Evolutionary conservation across 2,113 vertebrate species (phyloP).

Genomic region (Illadopsis cleaveri): DNA sequence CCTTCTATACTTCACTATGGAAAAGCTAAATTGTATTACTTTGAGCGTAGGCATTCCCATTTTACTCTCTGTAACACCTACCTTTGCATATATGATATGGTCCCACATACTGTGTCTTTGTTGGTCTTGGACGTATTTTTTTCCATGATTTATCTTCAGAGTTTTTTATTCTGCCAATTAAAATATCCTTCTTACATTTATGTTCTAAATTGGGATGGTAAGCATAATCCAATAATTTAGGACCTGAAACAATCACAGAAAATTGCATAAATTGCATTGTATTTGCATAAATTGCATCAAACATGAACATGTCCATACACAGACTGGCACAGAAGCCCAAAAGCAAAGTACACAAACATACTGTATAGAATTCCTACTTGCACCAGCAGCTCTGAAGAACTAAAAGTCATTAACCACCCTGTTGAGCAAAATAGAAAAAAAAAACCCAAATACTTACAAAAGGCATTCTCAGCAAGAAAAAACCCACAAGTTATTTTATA

Average conservation of each 20-base stretch:
- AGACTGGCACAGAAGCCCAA: not conserved
- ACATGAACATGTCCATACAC: not conserved
- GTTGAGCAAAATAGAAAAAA: not conserved
- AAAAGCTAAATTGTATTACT: not conserved
- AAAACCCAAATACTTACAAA: not conserved
- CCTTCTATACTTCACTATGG: not conserved
- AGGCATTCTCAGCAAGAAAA: not conserved
- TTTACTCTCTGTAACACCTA: slow-evolving; percentile 21
- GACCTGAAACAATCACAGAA: slow-evolving; percentile 76
- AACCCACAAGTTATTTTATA: not conserved
- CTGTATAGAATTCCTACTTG: not conserved
- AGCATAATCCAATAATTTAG: slow-evolving; percentile 85
- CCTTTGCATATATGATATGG: slow-evolving; percentile 99
- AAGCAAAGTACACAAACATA: not conserved
- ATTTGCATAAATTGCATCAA: not conserved
- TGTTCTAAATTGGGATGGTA: slow-evolving; percentile 85
- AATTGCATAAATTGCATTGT: not conserved
- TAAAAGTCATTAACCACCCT: not conserved
- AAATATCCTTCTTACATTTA: slow-evolving; percentile 96
- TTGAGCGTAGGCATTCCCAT: not conserved
- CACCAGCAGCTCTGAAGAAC: not conserved
- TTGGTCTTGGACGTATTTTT: slow-evolving; percentile 93
- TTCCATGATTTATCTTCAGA: slow-evolving; percentile 88
- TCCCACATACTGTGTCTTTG: slow-evolving; percentile 94
- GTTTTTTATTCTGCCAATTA: slow-evolving; percentile 90